Conservation (phyloP, 1,140 invertebrate genomes). For the Archegozetes longisetosus region DNA sequence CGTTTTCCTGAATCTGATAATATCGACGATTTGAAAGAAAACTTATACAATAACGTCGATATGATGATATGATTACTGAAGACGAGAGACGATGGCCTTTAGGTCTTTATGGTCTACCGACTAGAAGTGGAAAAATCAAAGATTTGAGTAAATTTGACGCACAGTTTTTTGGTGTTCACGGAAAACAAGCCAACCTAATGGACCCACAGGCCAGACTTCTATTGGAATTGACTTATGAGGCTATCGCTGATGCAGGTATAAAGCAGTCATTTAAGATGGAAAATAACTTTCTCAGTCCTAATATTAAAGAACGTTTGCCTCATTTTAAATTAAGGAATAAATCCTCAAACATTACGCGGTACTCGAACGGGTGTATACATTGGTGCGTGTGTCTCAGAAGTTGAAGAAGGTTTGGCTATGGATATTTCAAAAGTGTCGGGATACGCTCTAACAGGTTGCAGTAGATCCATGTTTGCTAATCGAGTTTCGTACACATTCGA, state of each 20-base stretch:
- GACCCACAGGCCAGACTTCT: constrained; percentile 83
- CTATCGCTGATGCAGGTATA: constrained; percentile 74
- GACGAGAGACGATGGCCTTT: constrained; percentile 19
- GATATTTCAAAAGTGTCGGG: constrained; percentile 45
- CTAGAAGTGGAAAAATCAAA: constrained; percentile 73
- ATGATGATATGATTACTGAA: constrained; percentile 51
- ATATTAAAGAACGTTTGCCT: background rate
- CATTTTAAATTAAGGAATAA: constrained; percentile 18
- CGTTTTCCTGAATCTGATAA: constrained; percentile 70
- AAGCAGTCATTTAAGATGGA: background rate
- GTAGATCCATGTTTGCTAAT: constrained; percentile 88
- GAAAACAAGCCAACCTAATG: constrained; percentile 81
- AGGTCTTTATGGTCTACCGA: constrained; percentile 50
- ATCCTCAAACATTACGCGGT: constrained; percentile 29
- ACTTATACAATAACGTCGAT: constrained; percentile 69
- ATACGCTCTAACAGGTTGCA: constrained; percentile 81
- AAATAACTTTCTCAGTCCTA: background rate
- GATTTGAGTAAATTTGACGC: constrained; percentile 66
- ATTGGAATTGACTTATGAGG: constrained; percentile 83
- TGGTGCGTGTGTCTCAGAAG: constrained; percentile 68
- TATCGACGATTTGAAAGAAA: constrained; percentile 72
- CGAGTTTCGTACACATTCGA: constrained; percentile 89
- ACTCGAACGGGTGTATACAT: constrained; percentile 78
- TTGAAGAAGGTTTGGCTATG: constrained; percentile 55
- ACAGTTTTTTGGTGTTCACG: constrained; percentile 80